Percentiles rank a stretch among this genome's conserved stretches.
Evolutionary conservation across 2,888 invertebrate species (phyloP).

Genomic region (Ernsta delagoae): DNA sequence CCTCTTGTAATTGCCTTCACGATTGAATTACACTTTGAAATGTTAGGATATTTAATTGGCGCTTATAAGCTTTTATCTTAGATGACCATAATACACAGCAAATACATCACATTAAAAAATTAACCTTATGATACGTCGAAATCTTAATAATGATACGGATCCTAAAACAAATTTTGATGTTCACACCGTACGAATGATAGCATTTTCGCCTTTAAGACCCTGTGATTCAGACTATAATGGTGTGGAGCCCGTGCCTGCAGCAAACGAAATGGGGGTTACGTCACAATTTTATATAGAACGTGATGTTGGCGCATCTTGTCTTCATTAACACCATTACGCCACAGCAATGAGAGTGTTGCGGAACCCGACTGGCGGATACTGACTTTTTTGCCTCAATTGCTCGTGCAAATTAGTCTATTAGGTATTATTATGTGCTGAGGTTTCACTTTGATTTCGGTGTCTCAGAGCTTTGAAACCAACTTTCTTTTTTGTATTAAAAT

Average conservation of each 20-base stretch:
- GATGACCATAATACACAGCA: neutral
- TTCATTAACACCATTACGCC: slow-evolving; percentile 42
- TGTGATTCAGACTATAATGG: slow-evolving; percentile 12
- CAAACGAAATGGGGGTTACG: slow-evolving; percentile 40
- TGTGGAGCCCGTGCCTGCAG: slow-evolving; percentile 15
- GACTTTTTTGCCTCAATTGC: slow-evolving; percentile 32
- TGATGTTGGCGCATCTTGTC: slow-evolving; percentile 39
- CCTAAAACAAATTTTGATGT: slow-evolving; percentile 27
- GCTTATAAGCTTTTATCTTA: slow-evolving; percentile 4
- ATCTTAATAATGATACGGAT: slow-evolving; percentile 28
- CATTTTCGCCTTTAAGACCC: slow-evolving; percentile 12
- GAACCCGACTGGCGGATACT: slow-evolving; percentile 45
- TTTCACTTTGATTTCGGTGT: slow-evolving; percentile 17
- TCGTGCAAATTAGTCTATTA: slow-evolving; percentile 22
- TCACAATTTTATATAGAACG: slow-evolving; percentile 39
- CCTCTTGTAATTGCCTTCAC: slow-evolving; percentile 14
- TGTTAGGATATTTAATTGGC: slow-evolving; percentile 17
- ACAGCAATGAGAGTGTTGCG: slow-evolving; percentile 62
- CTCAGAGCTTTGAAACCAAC: neutral
- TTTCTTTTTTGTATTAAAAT: neutral
- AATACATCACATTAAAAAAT: slow-evolving; percentile 32
- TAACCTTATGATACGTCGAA: slow-evolving; percentile 23
- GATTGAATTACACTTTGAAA: slow-evolving; percentile 13
- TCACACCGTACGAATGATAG: slow-evolving; percentile 16
- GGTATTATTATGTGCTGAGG: neutral